These are phyloP conservation scores for Dysdera silvatica DNA, from an alignment of 1,140 invertebrate species.

Conservation along the genomic window DNA sequence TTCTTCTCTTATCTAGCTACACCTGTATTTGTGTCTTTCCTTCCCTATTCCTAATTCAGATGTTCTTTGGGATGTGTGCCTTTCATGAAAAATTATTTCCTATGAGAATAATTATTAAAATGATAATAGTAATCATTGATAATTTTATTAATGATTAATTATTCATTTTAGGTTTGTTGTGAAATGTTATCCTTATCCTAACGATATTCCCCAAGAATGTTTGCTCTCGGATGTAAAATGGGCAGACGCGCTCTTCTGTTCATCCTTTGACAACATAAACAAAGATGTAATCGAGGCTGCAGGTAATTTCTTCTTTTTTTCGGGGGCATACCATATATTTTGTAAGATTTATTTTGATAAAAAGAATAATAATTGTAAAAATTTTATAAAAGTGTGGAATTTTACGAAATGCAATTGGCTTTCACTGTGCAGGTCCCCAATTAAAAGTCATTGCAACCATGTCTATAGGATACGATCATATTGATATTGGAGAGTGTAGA, in stretches of 20 bases:
- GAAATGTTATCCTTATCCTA: neutral
- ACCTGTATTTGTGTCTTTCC: neutral
- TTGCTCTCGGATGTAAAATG: neutral
- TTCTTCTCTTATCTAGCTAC: too few species aligned
- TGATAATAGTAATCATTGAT: neutral
- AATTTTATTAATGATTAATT: neutral
- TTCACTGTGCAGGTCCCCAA: conserved; percentile 53
- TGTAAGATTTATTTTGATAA: neutral
- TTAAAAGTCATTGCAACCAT: conserved; percentile 79
- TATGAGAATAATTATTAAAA: neutral
- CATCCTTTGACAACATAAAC: neutral
- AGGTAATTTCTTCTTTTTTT: neutral
- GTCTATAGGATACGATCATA: conserved; percentile 66
- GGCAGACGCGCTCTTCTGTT: conserved; percentile 5
- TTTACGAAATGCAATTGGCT: neutral
- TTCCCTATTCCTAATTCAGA: neutral
- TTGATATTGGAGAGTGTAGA: conserved; percentile 46
- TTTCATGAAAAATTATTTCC: neutral
- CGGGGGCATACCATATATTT: neutral
- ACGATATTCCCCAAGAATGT: neutral
- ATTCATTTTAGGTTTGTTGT: conserved; percentile 1
- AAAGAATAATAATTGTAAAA: neutral
- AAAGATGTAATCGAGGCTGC: conserved; percentile 9
- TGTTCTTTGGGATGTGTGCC: neutral
- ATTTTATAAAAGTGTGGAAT: neutral